A percentile compares a stretch with the other conserved stretches of the same genome.
These are phyloP conservation scores for Clunio marinus DNA, from an alignment of 2,888 invertebrate genomes.

Conservation along the genomic window DNA sequence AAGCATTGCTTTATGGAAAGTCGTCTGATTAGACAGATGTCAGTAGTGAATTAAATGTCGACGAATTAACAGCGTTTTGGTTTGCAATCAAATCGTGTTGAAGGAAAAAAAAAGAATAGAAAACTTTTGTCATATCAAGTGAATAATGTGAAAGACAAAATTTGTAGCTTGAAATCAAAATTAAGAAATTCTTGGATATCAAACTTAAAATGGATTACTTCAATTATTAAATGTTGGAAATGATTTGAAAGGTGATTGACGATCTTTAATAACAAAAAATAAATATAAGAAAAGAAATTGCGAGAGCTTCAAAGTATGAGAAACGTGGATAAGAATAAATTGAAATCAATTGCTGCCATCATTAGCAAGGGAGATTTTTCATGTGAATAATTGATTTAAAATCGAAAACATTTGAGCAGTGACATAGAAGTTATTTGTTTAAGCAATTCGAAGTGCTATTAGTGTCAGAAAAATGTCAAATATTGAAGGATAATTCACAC, in stretches of 20 bases:
- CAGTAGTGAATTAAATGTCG: constrained; percentile 39
- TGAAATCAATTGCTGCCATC: no score
- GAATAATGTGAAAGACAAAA: neutral
- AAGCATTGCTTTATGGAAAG: constrained; percentile 32
- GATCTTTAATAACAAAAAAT: no score
- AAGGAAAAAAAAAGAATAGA: constrained; percentile 15
- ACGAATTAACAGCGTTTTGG: constrained; percentile 26
- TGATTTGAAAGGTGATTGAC: constrained; percentile 3
- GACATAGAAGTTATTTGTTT: neutral
- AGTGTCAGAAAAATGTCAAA: constrained; percentile 9
- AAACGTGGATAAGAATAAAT: no score
- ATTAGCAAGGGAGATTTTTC: no score
- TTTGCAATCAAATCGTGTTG: constrained; percentile 7
- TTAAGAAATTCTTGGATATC: neutral
- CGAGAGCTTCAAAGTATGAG: no score
- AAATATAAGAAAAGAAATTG: no score
- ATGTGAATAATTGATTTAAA: neutral
- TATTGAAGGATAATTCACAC: neutral
- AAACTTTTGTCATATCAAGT: neutral
- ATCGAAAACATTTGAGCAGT: neutral
- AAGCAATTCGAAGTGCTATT: neutral
- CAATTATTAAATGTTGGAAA: neutral
- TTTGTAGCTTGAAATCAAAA: neutral
- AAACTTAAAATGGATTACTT: neutral
- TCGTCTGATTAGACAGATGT: constrained; percentile 37